These are phyloP conservation scores for Acropora tenuis DNA, from an alignment of 64 coral and sea anemone species.

Conservation along the genomic window DNA sequence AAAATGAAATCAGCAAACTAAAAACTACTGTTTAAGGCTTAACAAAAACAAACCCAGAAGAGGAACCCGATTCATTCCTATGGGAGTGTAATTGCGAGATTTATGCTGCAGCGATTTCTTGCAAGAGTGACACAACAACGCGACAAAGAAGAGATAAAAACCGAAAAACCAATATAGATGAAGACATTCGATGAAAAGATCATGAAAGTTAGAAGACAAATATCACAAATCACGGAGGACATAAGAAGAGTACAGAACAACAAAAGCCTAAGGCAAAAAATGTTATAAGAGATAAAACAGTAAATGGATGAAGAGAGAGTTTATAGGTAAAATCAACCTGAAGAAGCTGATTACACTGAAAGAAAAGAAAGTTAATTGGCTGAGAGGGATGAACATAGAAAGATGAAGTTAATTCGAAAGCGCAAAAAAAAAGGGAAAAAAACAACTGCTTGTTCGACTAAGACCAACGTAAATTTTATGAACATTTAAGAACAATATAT, in stretches of 20 bases:
- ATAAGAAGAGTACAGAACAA: not conserved
- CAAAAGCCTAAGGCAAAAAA: too few species aligned
- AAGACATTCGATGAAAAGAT: too few species aligned
- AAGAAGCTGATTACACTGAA: constrained; percentile 14
- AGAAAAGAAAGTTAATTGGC: constrained; percentile 21
- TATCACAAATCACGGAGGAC: too few species aligned
- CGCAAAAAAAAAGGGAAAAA: not conserved
- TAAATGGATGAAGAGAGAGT: constrained; percentile 14
- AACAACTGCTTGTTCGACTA: constrained; percentile 6
- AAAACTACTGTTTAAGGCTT: not conserved
- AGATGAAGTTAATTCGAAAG: not conserved
- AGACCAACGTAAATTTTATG: constrained; percentile 35
- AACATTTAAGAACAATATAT: not conserved
- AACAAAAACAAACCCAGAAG: not conserved
- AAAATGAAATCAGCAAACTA: not conserved
- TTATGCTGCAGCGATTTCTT: too few species aligned
- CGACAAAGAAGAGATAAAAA: too few species aligned
- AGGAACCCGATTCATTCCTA: too few species aligned
- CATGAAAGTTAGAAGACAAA: too few species aligned
- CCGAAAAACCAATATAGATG: too few species aligned
- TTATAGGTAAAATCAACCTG: constrained; percentile 9
- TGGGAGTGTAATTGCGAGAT: too few species aligned
- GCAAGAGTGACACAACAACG: too few species aligned
- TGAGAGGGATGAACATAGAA: not conserved
- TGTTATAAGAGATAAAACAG: constrained; percentile 12